phyloP scores from a whole-genome alignment of 2,888 invertebrate genomes.

The Eupithecia insigniata region DNA sequence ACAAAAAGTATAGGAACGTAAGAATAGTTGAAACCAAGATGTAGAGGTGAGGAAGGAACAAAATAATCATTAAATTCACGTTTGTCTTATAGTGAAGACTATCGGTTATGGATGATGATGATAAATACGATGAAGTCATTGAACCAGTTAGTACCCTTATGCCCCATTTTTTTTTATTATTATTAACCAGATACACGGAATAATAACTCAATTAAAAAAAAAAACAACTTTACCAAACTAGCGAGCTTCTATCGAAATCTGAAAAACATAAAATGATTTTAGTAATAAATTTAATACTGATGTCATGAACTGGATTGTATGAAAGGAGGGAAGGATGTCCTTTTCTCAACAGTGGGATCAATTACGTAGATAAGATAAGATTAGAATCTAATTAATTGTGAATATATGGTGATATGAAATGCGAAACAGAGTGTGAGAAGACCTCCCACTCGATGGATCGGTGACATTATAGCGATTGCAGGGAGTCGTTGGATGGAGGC shows the following conservation, averaged over 20 bases:
- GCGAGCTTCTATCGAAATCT: not conserved
- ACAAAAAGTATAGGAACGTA: too few relatives aligned
- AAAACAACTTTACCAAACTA: not conserved
- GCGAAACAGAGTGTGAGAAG: too few relatives aligned
- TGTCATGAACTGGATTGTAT: not conserved
- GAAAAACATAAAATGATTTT: not conserved
- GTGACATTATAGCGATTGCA: too few relatives aligned
- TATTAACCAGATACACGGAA: not conserved
- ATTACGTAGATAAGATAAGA: too few relatives aligned
- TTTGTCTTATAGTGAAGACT: not conserved
- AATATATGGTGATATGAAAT: too few relatives aligned
- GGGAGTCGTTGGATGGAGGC: too few relatives aligned
- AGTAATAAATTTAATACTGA: not conserved
- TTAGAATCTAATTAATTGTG: too few relatives aligned
- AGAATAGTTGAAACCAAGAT: too few relatives aligned
- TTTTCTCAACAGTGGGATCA: too few relatives aligned
- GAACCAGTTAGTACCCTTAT: not conserved
- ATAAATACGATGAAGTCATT: not conserved
- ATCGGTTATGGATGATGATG: not conserved
- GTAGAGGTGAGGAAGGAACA: not conserved
- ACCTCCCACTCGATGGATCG: too few relatives aligned
- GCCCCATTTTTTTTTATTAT: not conserved
- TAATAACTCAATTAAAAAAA: not conserved
- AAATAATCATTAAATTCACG: not conserved
- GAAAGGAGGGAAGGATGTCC: too few relatives aligned